Percentiles rank a stretch among this genome's conserved stretches.
Evolutionary conservation across 2,113 vertebrate species (phyloP).

Genomic region (Rhabdomys dilectus): DNA sequence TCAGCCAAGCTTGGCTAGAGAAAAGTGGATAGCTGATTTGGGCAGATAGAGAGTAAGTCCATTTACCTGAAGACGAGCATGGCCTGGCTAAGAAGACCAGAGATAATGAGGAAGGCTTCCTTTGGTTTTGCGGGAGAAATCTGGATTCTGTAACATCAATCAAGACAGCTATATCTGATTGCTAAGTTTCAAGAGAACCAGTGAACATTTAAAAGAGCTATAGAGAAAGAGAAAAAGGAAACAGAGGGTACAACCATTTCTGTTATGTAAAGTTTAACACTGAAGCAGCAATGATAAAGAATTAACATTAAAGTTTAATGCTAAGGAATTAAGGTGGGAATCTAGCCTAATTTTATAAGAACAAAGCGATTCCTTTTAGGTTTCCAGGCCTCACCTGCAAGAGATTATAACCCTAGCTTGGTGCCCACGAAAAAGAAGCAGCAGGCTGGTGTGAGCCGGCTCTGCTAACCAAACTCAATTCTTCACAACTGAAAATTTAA

Average conservation of each 20-base stretch:
- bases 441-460: neutral
- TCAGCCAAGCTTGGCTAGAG: constrained; percentile 75
- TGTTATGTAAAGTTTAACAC: constrained; percentile 67
- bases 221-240: constrained; percentile 62
- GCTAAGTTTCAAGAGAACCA: constrained; percentile 78
- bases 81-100: constrained; percentile 74
- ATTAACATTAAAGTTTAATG: constrained; percentile 67
- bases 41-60: constrained; percentile 80
- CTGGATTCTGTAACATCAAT: constrained; percentile 82
- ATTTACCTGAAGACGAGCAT: constrained; percentile 79
- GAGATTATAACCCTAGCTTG: constrained; percentile 13
- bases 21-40: constrained; percentile 79
- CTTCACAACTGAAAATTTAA: constrained; percentile 41
- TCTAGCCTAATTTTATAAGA: constrained; percentile 70
- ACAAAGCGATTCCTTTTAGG: constrained; percentile 36
- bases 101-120: constrained; percentile 79
- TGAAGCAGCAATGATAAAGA: constrained; percentile 19
- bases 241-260: constrained; percentile 39
- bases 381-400: constrained; percentile 13
- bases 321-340: constrained; percentile 1
- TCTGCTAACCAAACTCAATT: constrained; percentile 8
- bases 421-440: neutral
- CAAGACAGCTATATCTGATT: constrained; percentile 83
- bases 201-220: constrained; percentile 78
- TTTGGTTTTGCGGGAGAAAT: constrained; percentile 77